Conservation (phyloP, 2,113 vertebrate species). For the Micronisus gabar region DNA sequence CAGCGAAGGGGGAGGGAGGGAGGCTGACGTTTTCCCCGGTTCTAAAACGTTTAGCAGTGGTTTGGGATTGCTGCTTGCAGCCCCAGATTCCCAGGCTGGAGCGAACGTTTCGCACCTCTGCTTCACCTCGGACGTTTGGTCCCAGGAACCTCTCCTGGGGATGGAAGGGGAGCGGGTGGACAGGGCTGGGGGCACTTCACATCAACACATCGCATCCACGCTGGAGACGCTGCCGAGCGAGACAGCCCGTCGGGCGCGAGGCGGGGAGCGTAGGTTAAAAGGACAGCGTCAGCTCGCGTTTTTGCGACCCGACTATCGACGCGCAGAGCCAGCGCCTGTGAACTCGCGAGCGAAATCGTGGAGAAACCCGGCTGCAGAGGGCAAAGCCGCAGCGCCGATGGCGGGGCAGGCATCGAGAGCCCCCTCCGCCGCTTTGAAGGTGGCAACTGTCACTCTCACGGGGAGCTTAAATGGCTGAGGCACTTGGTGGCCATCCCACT, state of each 20-base stretch:
- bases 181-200: neutral
- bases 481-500: fast-evolving
- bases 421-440: neutral
- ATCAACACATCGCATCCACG: fast-evolving
- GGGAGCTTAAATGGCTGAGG: neutral
- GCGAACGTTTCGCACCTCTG: fast-evolving
- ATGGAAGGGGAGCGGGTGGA: neutral
- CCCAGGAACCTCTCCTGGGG: neutral
- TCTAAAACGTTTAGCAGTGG: no score
- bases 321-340: fast-evolving
- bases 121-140: fast-evolving
- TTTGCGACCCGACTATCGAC: neutral
- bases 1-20: no score
- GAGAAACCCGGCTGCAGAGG: neutral
- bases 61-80: neutral
- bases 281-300: neutral
- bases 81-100: neutral
- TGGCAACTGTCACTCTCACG: fast-evolving
- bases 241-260: neutral
- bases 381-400: fast-evolving
- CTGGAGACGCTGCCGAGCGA: neutral
- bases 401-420: fast-evolving
- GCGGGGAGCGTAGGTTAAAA: neutral
- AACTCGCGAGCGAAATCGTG: fast-evolving
- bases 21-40: neutral